Evolutionary conservation across 2,113 vertebrate genomes (phyloP).

Genomic region (Cephalopholis sonnerati): DNA sequence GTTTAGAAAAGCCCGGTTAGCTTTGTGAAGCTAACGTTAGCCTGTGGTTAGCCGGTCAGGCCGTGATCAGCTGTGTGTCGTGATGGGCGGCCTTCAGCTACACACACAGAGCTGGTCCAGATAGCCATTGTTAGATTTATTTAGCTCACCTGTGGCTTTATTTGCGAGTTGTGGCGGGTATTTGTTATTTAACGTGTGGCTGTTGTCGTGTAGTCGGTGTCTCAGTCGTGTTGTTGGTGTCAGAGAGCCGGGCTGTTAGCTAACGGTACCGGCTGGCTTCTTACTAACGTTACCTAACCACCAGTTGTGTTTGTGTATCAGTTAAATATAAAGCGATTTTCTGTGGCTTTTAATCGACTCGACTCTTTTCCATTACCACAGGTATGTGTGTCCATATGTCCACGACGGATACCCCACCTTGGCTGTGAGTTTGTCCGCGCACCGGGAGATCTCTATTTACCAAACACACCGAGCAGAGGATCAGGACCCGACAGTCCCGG

Average conservation of each 20-base stretch:
- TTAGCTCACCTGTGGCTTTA: neutral
- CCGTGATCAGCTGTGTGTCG: constrained; percentile 77
- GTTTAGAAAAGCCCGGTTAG: constrained; percentile 49
- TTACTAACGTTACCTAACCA: neutral
- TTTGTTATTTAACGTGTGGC: neutral
- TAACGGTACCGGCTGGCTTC: neutral
- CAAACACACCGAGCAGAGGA: constrained; percentile 3
- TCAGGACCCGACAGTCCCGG: neutral
- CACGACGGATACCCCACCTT: constrained; percentile 44
- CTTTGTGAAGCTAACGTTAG: constrained; percentile 63
- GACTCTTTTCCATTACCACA: neutral
- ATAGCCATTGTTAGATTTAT: constrained; percentile 19
- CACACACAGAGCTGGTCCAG: neutral
- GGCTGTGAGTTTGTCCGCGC: constrained; percentile 57
- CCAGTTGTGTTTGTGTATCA: neutral
- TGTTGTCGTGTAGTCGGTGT: neutral
- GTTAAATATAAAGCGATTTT: neutral
- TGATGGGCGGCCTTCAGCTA: constrained; percentile 47
- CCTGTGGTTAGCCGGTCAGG: constrained; percentile 66
- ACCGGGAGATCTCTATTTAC: neutral
- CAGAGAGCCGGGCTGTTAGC: neutral
- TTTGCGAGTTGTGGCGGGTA: neutral
- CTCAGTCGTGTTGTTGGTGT: neutral
- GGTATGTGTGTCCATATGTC: constrained; percentile 42
- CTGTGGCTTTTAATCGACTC: neutral